A percentile compares a stretch with the other conserved stretches of the same genome.
phyloP scores from a whole-genome alignment of 1,140 invertebrate species.

The Cotesia chilonis region DNA sequence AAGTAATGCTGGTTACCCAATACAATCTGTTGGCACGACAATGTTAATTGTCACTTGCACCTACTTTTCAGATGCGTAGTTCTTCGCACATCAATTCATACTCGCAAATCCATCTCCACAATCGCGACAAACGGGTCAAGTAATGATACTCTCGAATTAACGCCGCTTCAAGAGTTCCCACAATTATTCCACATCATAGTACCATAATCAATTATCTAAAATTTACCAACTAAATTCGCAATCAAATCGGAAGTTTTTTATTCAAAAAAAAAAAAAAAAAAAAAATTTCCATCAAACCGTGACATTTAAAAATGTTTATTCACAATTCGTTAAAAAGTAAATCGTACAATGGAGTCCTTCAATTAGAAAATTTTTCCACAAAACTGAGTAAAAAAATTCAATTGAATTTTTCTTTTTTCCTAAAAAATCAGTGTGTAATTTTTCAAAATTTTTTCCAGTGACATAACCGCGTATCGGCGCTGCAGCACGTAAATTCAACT shows the following conservation, averaged over 20 bases:
- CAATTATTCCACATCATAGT: too few species aligned
- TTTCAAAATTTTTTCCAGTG: background rate
- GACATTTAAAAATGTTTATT: background rate
- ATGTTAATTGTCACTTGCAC: constrained; percentile 29
- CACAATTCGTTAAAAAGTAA: background rate
- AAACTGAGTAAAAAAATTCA: too few species aligned
- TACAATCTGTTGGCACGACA: constrained; percentile 27
- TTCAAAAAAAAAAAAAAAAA: too few species aligned
- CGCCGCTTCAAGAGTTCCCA: too few species aligned
- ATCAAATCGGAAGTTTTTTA: too few species aligned
- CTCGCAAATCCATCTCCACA: background rate
- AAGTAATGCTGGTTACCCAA: background rate
- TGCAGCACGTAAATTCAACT: constrained; percentile 22
- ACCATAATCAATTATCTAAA: too few species aligned
- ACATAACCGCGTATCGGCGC: background rate
- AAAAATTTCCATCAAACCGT: too few species aligned
- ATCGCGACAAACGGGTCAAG: background rate
- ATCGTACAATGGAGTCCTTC: too few species aligned
- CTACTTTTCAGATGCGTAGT: constrained; percentile 14
- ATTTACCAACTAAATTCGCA: too few species aligned
- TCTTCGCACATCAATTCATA: background rate
- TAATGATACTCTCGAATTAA: background rate
- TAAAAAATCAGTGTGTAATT: background rate
- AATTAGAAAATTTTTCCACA: too few species aligned
- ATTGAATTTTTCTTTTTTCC: too few species aligned